A percentile compares a stretch with the other conserved stretches of the same genome.
phyloP scores from a whole-genome alignment of 2,888 invertebrate genomes.

The Hirtodrosophila histrioides region DNA sequence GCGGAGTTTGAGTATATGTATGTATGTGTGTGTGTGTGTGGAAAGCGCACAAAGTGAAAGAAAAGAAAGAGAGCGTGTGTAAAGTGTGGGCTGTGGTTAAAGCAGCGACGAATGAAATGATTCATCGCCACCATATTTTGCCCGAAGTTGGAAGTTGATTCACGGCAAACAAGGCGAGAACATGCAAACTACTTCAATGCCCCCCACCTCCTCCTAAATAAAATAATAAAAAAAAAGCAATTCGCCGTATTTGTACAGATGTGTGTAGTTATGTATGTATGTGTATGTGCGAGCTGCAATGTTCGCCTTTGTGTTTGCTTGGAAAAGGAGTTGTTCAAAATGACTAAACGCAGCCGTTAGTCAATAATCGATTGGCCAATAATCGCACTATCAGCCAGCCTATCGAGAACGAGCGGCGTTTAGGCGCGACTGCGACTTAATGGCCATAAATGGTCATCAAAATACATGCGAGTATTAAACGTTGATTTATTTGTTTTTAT shows the following conservation, averaged over 20 bases:
- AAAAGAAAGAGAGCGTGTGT: slow-evolving; percentile 31
- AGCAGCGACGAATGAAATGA: slow-evolving; percentile 43
- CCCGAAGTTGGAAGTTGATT: slow-evolving; percentile 73
- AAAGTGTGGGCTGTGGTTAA: slow-evolving; percentile 47
- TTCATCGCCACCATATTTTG: slow-evolving; percentile 67
- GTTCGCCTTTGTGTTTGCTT: slow-evolving; percentile 40
- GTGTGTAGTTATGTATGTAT: slow-evolving; percentile 14
- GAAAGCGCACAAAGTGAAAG: slow-evolving; percentile 46
- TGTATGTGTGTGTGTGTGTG: slow-evolving; percentile 24
- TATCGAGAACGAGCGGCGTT: slow-evolving; percentile 18
- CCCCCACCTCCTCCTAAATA: background rate
- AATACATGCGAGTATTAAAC: slow-evolving; percentile 52
- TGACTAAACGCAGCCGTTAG: slow-evolving; percentile 32
- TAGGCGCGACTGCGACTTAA: slow-evolving; percentile 59
- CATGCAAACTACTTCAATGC: slow-evolving; percentile 49
- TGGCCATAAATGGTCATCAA: slow-evolving; percentile 66
- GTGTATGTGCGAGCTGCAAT: slow-evolving; percentile 28
- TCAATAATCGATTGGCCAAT: slow-evolving; percentile 19
- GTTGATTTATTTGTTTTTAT: slow-evolving; percentile 35
- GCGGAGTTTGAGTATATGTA: slow-evolving; percentile 42
- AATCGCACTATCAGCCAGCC: slow-evolving; percentile 29
- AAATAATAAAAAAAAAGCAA: slow-evolving; percentile 12
- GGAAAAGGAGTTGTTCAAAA: slow-evolving; percentile 48
- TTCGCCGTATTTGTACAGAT: slow-evolving; percentile 49
- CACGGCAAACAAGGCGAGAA: slow-evolving; percentile 65